Evolutionary conservation across 2,113 vertebrate species (phyloP).

Genomic region (Amia ocellicauda): DNA sequence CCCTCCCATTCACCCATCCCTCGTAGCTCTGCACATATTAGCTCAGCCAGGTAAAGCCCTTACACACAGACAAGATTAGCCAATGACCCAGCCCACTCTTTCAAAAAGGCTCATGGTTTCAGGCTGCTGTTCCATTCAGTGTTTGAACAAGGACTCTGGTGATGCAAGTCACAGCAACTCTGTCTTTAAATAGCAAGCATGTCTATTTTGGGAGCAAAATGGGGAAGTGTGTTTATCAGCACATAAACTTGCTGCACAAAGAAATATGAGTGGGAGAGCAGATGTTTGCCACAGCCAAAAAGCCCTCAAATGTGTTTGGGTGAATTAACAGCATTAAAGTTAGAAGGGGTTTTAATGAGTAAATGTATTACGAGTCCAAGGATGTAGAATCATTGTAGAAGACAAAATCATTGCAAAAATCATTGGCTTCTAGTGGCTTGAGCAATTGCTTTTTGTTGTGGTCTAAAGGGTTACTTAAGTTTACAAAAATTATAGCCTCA

Average conservation of each 20-base stretch:
- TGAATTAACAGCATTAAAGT: constrained; percentile 28
- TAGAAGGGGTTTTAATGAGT: constrained; percentile 2
- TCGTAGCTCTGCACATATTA: not conserved
- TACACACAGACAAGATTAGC: not conserved
- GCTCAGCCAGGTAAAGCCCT: not conserved
- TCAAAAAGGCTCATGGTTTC: not conserved
- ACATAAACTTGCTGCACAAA: constrained; percentile 32
- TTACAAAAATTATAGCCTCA: no score
- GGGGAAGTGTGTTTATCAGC: constrained; percentile 47
- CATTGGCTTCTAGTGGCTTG: not conserved
- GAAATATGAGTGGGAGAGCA: constrained; percentile 30
- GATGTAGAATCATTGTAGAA: not conserved
- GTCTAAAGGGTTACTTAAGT: not conserved
- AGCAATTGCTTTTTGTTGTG: not conserved
- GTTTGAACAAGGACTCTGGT: constrained; percentile 40
- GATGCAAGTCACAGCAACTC: constrained; percentile 34
- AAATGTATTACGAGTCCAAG: not conserved
- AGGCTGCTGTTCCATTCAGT: constrained; percentile 28
- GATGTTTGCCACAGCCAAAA: constrained; percentile 38
- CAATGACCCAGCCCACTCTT: not conserved
- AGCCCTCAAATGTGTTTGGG: constrained; percentile 17
- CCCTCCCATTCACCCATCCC: not conserved
- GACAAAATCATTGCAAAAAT: not conserved
- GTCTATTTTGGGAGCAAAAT: constrained; percentile 41
- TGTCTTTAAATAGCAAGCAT: constrained; percentile 47